Percentiles rank a stretch among this genome's conserved stretches.
phyloP scores from a whole-genome alignment of 2,113 vertebrate genomes.

The Enhydra lutris region DNA sequence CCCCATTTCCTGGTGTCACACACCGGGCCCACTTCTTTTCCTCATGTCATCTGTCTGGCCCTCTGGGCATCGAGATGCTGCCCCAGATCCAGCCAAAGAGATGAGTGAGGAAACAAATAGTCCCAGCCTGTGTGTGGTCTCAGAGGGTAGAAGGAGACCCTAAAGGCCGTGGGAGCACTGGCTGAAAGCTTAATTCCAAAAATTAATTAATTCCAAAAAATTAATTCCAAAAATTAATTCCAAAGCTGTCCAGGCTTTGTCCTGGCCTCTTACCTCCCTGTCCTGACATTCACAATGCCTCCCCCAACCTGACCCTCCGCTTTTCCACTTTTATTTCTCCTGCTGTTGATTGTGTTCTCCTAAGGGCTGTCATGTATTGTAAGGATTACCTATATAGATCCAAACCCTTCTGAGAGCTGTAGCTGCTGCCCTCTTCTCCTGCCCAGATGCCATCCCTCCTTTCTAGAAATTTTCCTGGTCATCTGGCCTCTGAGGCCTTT shows the following conservation, averaged over 20 bases:
- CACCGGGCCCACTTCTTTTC: neutral
- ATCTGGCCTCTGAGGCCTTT: neutral
- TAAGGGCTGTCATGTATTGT: neutral
- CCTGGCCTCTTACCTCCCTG: too few relatives aligned
- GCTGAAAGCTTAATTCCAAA: neutral
- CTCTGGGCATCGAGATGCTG: neutral
- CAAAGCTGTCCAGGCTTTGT: too few relatives aligned
- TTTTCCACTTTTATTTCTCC: neutral
- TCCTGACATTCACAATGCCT: neutral
- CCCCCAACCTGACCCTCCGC: too few relatives aligned
- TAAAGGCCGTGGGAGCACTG: neutral
- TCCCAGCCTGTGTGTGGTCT: neutral
- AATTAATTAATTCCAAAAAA: too few relatives aligned
- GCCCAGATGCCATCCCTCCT: neutral
- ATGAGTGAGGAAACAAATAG: neutral
- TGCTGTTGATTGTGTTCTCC: too few relatives aligned
- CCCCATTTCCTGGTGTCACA: neutral
- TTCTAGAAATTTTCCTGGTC: neutral
- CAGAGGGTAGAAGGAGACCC: too few relatives aligned
- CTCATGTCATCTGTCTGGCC: neutral
- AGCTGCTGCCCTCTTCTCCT: neutral
- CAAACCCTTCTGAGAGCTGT: neutral
- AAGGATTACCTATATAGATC: neutral
- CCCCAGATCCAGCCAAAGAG: neutral
- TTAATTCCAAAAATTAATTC: too few relatives aligned